Conservation (phyloP, 2,113 vertebrate genomes). For the Thunnus maccoyii region DNA sequence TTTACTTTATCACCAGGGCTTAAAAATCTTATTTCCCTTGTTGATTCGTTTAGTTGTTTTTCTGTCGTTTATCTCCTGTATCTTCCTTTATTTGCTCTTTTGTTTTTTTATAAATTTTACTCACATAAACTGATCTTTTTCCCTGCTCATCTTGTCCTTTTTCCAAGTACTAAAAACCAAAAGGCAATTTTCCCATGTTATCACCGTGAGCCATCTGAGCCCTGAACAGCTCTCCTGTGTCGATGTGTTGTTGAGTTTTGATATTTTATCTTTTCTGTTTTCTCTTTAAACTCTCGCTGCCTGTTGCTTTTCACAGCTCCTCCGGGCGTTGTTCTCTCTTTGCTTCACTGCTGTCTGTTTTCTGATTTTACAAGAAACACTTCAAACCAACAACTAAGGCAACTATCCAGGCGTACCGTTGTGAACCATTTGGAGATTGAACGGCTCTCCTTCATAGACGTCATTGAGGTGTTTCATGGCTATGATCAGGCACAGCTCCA, state of each 20-base stretch:
- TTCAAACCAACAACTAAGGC: background rate
- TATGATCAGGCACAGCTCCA: conserved; percentile 97
- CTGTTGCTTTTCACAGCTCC: background rate
- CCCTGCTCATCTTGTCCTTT: background rate
- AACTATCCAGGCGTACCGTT: conserved; percentile 86
- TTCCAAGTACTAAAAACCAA: background rate
- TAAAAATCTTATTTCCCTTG: background rate
- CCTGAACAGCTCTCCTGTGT: background rate
- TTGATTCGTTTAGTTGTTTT: background rate
- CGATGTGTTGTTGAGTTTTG: background rate
- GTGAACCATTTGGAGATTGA: conserved; percentile 99
- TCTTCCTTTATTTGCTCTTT: too few relatives aligned
- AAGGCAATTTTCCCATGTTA: background rate
- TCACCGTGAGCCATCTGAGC: background rate
- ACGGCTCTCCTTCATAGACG: conserved; percentile 94
- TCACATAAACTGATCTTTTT: background rate
- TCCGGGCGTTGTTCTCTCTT: background rate
- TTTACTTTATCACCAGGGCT: too few relatives aligned
- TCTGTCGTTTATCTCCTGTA: too few relatives aligned
- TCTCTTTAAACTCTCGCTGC: background rate
- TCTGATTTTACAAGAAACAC: too few relatives aligned
- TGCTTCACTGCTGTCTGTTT: background rate
- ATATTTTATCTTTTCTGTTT: background rate
- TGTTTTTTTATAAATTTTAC: background rate
- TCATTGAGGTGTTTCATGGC: conserved; percentile 98